phyloP scores from a whole-genome alignment of 1,140 invertebrate genomes.

The Heliconius hermathena region DNA sequence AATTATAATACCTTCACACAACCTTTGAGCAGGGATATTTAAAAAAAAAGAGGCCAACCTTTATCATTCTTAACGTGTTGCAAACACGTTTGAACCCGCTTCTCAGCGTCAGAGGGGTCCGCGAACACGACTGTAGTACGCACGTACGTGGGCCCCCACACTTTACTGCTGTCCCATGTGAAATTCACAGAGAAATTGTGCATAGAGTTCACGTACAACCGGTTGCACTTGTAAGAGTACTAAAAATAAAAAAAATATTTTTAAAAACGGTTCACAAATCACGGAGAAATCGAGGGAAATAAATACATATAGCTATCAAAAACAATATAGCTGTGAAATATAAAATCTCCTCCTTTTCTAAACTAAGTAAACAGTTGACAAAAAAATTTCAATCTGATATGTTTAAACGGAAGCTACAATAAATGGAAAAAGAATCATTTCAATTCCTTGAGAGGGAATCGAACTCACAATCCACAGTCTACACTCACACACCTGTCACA shows the following conservation, averaged over 20 bases:
- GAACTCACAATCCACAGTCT: too few relatives aligned
- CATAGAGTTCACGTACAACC: constrained; percentile 63
- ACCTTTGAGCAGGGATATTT: not conserved
- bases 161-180: constrained; percentile 49
- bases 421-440: too few relatives aligned
- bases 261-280: not conserved
- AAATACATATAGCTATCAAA: too few relatives aligned
- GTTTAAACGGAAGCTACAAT: too few relatives aligned
- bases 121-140: constrained; percentile 60
- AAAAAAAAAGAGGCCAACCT: not conserved
- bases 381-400: too few relatives aligned
- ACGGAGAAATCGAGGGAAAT: too few relatives aligned
- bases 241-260: constrained; percentile 33
- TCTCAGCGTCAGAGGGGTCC: constrained; percentile 57
- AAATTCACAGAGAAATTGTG: constrained; percentile 61
- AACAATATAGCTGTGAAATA: too few relatives aligned
- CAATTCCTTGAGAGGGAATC: too few relatives aligned
- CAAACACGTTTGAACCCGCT: constrained; percentile 59
- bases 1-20: too few relatives aligned
- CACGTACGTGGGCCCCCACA: constrained; percentile 48
- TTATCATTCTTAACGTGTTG: constrained; percentile 52
- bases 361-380: too few relatives aligned
- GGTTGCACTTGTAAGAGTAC: constrained; percentile 58
- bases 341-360: too few relatives aligned
- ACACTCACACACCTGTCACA: too few relatives aligned